phyloP scores from a whole-genome alignment of 2,888 invertebrate species.

The Lepidonotus clava region DNA sequence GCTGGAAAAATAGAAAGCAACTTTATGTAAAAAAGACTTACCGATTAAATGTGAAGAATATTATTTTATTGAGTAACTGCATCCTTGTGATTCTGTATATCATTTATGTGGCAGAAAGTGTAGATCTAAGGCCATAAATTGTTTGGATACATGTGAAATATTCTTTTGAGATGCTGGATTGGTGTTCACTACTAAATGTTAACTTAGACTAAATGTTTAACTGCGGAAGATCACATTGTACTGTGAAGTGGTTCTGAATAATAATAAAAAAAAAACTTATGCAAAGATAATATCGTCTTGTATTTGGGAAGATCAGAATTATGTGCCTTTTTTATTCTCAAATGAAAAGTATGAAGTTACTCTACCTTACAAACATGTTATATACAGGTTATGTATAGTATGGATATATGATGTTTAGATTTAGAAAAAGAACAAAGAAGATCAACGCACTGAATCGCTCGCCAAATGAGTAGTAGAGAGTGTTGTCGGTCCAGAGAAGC shows the following conservation, averaged over 20 bases:
- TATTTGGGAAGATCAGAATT: too few species aligned
- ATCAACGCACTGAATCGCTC: neutral
- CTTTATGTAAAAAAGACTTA: neutral
- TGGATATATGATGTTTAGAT: neutral
- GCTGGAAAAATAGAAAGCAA: neutral
- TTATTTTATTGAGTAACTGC: neutral
- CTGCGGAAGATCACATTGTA: too few species aligned
- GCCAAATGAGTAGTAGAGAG: neutral
- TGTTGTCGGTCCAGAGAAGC: constrained; percentile 19
- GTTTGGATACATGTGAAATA: too few species aligned
- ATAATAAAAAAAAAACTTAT: too few species aligned
- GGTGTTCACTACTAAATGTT: too few species aligned
- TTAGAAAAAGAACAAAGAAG: neutral
- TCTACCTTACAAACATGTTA: neutral
- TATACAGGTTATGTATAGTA: neutral
- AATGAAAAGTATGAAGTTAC: neutral
- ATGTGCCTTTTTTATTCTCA: neutral
- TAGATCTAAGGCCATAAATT: neutral
- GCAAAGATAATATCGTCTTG: too few species aligned
- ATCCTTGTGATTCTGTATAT: neutral
- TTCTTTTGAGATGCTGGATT: too few species aligned
- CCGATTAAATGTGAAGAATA: neutral
- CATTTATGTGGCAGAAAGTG: neutral
- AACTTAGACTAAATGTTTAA: too few species aligned
- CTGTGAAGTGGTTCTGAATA: too few species aligned